Conservation (phyloP, 2,797 vertebrate species). For the Eupleurogrammus muticus region DNA sequence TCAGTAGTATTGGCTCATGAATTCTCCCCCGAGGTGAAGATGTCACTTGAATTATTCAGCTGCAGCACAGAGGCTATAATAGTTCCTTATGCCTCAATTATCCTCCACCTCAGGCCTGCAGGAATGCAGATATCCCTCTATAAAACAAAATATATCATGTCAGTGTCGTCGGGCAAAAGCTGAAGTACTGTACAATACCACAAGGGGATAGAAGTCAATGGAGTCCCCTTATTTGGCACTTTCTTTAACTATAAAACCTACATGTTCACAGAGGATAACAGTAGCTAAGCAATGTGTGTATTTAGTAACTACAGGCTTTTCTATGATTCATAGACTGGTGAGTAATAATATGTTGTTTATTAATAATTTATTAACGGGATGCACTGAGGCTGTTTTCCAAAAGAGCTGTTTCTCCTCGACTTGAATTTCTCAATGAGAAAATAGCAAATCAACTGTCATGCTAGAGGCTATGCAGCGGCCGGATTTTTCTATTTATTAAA, state of each 20-base stretch:
- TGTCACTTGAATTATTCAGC: slow-evolving; percentile 64
- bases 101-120: slow-evolving; percentile 20
- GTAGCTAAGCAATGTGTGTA: not conserved
- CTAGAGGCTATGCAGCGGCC: too few species aligned
- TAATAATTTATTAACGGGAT: not conserved
- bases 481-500: too few species aligned
- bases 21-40: slow-evolving; percentile 49
- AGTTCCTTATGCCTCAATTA: slow-evolving; percentile 34
- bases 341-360: not conserved
- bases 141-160: not conserved
- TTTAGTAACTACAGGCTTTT: not conserved
- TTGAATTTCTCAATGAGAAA: too few species aligned
- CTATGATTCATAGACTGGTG: not conserved
- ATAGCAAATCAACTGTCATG: not conserved
- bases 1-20: slow-evolving; percentile 29
- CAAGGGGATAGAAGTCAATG: not conserved
- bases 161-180: slow-evolving; percentile 4
- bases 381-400: not conserved
- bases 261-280: not conserved
- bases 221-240: not conserved
- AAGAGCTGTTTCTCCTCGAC: too few species aligned
- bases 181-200: not conserved
- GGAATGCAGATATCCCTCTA: slow-evolving; percentile 22
- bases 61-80: slow-evolving; percentile 43
- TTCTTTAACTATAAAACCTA: not conserved